Percentiles rank a stretch among this genome's conserved stretches.
phyloP scores from a whole-genome alignment of 2,113 vertebrate genomes.

The Lepus americanus region DNA sequence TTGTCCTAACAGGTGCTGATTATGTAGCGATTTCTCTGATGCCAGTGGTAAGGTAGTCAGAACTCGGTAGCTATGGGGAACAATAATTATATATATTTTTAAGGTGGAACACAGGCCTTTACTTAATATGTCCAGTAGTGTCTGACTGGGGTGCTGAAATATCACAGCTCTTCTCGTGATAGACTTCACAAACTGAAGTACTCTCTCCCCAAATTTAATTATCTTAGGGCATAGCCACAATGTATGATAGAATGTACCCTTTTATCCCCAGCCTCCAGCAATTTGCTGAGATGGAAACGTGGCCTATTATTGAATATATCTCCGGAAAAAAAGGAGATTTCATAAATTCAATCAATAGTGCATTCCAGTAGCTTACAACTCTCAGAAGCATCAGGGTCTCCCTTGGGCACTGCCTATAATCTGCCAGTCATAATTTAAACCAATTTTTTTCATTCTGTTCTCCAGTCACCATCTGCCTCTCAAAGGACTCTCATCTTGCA shows the following conservation, averaged over 20 bases:
- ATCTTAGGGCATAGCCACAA: slow-evolving; percentile 64
- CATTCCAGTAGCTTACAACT: slow-evolving; percentile 61
- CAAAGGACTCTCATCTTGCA: slow-evolving; percentile 33
- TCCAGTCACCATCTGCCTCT: slow-evolving; percentile 2
- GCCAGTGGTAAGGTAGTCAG: neutral
- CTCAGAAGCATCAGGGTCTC: slow-evolving; percentile 9
- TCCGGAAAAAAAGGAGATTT: slow-evolving; percentile 59
- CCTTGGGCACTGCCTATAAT: slow-evolving; percentile 44
- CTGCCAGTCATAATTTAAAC: slow-evolving; percentile 70
- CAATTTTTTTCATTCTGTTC: slow-evolving; percentile 59
- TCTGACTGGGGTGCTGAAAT: slow-evolving; percentile 47
- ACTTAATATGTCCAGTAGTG: slow-evolving; percentile 9
- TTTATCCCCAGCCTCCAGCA: slow-evolving; percentile 70
- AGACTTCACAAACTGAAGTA: slow-evolving; percentile 36
- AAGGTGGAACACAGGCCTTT: neutral
- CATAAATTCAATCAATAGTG: slow-evolving; percentile 73
- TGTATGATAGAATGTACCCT: slow-evolving; percentile 53
- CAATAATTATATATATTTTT: neutral
- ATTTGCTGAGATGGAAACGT: slow-evolving; percentile 74
- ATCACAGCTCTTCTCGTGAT: slow-evolving; percentile 6
- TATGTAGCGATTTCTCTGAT: neutral
- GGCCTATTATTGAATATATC: slow-evolving; percentile 75
- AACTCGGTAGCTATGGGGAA: neutral
- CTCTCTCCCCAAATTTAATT: slow-evolving; percentile 71
- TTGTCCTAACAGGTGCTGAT: neutral